Evolutionary conservation across 2,888 invertebrate species (phyloP).

Genomic region (Thera obeliscata): DNA sequence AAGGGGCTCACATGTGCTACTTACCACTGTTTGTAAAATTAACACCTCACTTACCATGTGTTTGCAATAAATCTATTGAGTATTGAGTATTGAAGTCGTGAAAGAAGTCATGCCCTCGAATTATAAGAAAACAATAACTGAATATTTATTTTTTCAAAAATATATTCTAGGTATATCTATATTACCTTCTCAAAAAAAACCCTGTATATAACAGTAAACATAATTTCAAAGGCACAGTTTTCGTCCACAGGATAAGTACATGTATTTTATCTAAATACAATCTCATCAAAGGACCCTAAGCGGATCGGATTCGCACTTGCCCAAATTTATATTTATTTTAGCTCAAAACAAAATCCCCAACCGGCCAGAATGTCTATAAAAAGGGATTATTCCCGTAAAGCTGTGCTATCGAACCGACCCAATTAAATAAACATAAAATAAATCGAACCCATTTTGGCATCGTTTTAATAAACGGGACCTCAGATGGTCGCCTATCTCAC

Average conservation of each 20-base stretch:
- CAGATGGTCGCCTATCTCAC: conserved; percentile 25
- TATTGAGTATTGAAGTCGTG: too few species aligned
- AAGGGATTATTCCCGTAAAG: conserved; percentile 19
- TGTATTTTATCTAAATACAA: not conserved
- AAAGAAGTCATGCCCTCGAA: too few species aligned
- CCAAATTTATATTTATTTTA: conserved; percentile 12
- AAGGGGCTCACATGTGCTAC: too few species aligned
- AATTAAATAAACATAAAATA: conserved; percentile 37
- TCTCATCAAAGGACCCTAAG: not conserved
- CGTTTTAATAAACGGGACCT: conserved; percentile 36
- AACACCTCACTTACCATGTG: too few species aligned
- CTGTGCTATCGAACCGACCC: conserved; percentile 23
- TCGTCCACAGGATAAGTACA: not conserved
- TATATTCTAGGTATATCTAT: too few species aligned
- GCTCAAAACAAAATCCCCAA: conserved; percentile 17
- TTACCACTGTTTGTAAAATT: too few species aligned
- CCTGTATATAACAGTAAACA: too few species aligned
- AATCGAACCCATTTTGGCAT: conserved; percentile 31
- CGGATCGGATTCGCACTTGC: not conserved
- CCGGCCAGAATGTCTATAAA: conserved; percentile 15
- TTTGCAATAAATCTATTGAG: too few species aligned
- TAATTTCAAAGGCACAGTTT: too few species aligned
- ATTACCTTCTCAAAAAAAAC: too few species aligned
- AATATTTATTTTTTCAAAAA: too few species aligned
- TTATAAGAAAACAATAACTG: too few species aligned